phyloP scores from a whole-genome alignment of 2,113 vertebrate species.

The Chloropsis cyanopogon region DNA sequence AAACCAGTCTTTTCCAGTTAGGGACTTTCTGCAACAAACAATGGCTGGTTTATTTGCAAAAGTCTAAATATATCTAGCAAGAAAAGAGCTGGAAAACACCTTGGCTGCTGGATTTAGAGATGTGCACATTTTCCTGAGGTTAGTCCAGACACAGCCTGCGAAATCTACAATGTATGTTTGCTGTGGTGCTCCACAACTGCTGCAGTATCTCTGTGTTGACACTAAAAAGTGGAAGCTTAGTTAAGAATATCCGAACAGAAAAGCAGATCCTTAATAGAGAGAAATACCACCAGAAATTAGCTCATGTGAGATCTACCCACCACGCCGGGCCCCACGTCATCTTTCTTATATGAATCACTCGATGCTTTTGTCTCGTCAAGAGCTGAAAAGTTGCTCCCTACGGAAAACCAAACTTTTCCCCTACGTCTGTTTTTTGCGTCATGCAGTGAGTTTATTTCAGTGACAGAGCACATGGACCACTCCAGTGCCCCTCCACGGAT shows the following conservation, averaged over 20 bases:
- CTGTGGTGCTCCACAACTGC: not conserved
- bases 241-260: not conserved
- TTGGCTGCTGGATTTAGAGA: not conserved
- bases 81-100: not conserved
- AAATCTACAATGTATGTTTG: not conserved
- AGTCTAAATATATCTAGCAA: not conserved
- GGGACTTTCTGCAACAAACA: conserved; percentile 13
- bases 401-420: not conserved
- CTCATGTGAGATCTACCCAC: not conserved
- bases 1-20: not conserved
- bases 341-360: not conserved
- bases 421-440: not conserved
- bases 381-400: not conserved
- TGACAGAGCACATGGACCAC: not conserved
- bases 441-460: not conserved
- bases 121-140: not conserved
- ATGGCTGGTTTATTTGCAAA: not conserved
- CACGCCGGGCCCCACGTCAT: not conserved
- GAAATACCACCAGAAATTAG: not conserved
- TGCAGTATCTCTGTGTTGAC: not conserved
- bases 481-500: fast-evolving
- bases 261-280: not conserved
- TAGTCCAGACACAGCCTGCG: not conserved
- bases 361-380: not conserved
- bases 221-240: not conserved